A percentile compares a stretch with the other conserved stretches of the same genome.
phyloP scores from a whole-genome alignment of 2,888 invertebrate genomes.

The Pristionchus maxplancki region DNA sequence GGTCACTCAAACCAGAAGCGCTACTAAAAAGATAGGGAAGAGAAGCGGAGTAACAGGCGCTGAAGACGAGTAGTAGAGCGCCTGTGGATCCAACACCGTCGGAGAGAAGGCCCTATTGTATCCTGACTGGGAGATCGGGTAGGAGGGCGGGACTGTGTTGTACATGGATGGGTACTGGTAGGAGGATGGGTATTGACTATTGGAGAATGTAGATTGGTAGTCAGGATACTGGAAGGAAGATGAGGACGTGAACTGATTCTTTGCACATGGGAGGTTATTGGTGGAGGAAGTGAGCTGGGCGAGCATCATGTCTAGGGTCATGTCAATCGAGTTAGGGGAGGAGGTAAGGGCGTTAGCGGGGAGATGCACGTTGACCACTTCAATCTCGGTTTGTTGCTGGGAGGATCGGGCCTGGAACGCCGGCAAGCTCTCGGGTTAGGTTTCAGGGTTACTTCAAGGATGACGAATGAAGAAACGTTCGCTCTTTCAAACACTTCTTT shows the following conservation, averaged over 20 bases:
- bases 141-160: neutral
- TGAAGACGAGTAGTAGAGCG: constrained; percentile 16
- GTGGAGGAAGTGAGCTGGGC: neutral
- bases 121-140: neutral
- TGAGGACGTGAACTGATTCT: neutral
- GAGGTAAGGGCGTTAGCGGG: neutral
- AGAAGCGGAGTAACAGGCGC: neutral
- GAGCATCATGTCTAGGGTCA: constrained; percentile 19
- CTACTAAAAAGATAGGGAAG: neutral
- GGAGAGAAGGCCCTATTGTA: neutral
- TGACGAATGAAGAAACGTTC: too few species aligned
- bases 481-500: too few species aligned
- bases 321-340: constrained; percentile 25
- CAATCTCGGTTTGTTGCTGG: constrained; percentile 21
- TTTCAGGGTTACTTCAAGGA: neutral
- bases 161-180: neutral
- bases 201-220: neutral
- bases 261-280: neutral
- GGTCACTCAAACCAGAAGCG: neutral
- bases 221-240: neutral
- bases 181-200: neutral
- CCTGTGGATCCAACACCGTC: neutral
- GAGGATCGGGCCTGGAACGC: neutral
- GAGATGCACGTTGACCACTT: constrained; percentile 23
- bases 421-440: neutral